Conservation (phyloP, 64 coral and sea anemone genomes). For the Montipora cactus region DNA sequence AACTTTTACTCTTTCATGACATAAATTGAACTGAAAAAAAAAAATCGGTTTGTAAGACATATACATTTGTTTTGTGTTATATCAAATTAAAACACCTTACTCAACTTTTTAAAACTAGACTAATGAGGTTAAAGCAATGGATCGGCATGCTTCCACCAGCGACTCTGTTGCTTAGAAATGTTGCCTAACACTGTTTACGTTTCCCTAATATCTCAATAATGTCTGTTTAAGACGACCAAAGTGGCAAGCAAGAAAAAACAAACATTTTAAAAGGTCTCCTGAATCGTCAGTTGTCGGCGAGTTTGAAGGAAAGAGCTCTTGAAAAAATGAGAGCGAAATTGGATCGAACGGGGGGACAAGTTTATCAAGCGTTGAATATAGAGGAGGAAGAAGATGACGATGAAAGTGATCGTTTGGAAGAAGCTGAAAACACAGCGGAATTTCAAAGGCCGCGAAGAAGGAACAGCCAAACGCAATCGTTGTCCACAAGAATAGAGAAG, state of each 20-base stretch:
- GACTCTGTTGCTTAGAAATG: too few species aligned
- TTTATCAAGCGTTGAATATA: constrained; percentile 21
- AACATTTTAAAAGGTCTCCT: constrained; percentile 41
- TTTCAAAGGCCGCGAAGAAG: neutral
- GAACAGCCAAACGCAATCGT: neutral
- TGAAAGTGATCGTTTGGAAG: neutral
- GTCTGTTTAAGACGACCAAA: neutral
- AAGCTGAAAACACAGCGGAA: neutral
- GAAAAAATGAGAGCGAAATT: neutral
- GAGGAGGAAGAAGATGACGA: constrained; percentile 15
- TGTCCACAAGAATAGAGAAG: neutral
- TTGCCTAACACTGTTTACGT: too few species aligned
- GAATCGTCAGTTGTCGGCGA: constrained; percentile 41
- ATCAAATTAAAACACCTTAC: too few species aligned
- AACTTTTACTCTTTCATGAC: too few species aligned
- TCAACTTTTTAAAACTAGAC: too few species aligned
- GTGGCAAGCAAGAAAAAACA: neutral
- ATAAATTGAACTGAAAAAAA: too few species aligned
- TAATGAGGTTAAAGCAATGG: too few species aligned
- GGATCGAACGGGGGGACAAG: neutral
- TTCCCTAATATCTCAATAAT: neutral
- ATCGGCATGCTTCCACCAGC: too few species aligned
- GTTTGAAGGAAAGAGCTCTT: constrained; percentile 16
- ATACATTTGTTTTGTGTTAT: too few species aligned
- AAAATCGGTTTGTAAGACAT: too few species aligned